Conservation (phyloP, 2,113 vertebrate genomes). For the Paracanthobrama guichenoti region DNA sequence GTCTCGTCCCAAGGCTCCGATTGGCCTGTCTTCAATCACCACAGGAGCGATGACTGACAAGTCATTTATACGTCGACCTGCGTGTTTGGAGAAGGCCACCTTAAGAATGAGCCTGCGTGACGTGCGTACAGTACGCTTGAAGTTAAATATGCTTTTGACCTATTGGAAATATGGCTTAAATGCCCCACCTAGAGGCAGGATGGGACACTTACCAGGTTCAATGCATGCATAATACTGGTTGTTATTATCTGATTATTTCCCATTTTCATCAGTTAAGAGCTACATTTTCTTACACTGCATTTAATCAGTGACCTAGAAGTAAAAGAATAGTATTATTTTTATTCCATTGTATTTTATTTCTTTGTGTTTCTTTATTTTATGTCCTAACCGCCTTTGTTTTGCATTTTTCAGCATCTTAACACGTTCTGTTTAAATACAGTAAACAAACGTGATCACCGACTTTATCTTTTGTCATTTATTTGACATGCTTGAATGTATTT, state of each 20-base stretch:
- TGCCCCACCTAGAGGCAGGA: conserved; percentile 50
- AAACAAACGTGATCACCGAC: neutral
- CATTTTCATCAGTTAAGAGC: neutral
- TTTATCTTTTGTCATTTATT: neutral
- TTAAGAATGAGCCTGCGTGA: conserved; percentile 27
- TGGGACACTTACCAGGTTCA: neutral
- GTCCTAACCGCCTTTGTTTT: neutral
- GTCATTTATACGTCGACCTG: conserved; percentile 45
- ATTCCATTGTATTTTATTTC: neutral
- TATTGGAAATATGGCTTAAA: conserved; percentile 42
- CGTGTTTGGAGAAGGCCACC: conserved; percentile 39
- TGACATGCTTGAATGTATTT: neutral
- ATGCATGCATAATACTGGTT: neutral
- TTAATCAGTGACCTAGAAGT: neutral
- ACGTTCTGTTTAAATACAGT: neutral
- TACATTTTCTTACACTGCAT: neutral
- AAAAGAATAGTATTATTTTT: neutral
- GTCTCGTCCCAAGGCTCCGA: conserved; percentile 56
- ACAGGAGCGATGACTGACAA: conserved; percentile 55
- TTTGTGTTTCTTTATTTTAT: neutral
- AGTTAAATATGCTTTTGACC: conserved; percentile 35
- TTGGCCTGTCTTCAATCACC: conserved; percentile 55
- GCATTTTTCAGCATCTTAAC: neutral
- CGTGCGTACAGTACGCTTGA: conserved; percentile 20
- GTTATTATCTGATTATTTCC: neutral